Percentiles rank a stretch among this genome's conserved stretches.
These are phyloP conservation scores for Toxotes jaculatrix DNA, from an alignment of 2,113 vertebrate genomes.

Conservation along the genomic window DNA sequence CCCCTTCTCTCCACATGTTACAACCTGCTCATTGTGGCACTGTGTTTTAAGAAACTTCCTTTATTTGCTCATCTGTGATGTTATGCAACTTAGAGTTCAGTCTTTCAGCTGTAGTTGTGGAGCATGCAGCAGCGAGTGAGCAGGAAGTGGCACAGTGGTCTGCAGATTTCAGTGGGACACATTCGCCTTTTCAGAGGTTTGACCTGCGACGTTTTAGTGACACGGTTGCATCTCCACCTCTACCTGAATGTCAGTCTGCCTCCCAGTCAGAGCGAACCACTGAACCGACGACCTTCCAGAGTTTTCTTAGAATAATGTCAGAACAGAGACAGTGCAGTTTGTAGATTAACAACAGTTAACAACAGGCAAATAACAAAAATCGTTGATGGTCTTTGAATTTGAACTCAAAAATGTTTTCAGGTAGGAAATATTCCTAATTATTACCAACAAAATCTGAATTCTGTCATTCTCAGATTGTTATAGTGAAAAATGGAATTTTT, in stretches of 20 bases:
- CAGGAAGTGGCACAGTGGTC: not conserved
- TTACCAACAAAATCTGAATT: too few species aligned
- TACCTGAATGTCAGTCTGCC: too few species aligned
- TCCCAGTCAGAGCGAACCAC: not conserved
- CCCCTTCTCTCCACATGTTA: not conserved
- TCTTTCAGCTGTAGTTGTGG: not conserved
- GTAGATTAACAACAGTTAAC: not conserved
- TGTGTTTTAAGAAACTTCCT: not conserved
- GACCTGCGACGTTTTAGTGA: not conserved
- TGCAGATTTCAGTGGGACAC: not conserved
- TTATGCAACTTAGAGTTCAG: not conserved
- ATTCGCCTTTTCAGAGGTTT: not conserved
- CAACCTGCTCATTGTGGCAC: not conserved
- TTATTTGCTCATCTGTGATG: conserved; percentile 2
- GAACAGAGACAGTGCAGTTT: too few species aligned
- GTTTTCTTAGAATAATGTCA: not conserved
- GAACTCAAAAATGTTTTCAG: too few species aligned
- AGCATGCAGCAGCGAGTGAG: not conserved
- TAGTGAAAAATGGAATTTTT: too few species aligned
- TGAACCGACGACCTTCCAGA: not conserved
- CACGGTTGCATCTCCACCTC: not conserved
- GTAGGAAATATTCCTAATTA: too few species aligned
- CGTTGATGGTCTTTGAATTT: not conserved
- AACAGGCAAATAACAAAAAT: not conserved
- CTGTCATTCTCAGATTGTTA: too few species aligned